Evolutionary conservation across 2,888 invertebrate genomes (phyloP).

Genomic region (Elegia similella): DNA sequence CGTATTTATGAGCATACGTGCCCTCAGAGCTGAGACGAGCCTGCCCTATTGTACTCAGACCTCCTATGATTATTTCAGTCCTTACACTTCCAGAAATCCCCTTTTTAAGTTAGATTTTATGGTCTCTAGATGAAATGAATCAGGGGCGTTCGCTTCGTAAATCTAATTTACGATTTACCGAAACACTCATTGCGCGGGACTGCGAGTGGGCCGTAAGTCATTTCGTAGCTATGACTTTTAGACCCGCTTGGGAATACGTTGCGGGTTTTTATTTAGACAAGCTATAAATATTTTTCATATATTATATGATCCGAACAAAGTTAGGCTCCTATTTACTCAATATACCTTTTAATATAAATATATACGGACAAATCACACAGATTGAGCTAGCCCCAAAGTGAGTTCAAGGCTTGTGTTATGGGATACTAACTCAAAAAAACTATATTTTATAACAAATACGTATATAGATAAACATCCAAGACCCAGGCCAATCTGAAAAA

Average conservation of each 20-base stretch:
- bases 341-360: no score
- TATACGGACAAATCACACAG: no score
- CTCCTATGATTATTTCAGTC: slow-evolving; percentile 79
- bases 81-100: slow-evolving; percentile 69
- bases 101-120: slow-evolving; percentile 66
- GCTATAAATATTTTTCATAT: no score
- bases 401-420: no score
- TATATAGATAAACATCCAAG: no score
- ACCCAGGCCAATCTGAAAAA: no score
- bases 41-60: slow-evolving; percentile 76
- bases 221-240: slow-evolving; percentile 26
- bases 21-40: slow-evolving; percentile 70
- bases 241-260: not conserved
- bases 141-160: slow-evolving; percentile 49
- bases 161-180: slow-evolving; percentile 57
- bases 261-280: no score
- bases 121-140: slow-evolving; percentile 58
- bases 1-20: slow-evolving; percentile 81
- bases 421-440: no score
- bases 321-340: no score
- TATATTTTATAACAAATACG: no score
- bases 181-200: slow-evolving; percentile 45
- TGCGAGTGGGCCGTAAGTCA: slow-evolving; percentile 40
- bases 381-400: no score
- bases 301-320: no score